Conservation (phyloP, 2,113 vertebrate genomes). For the Atherinomorus stipes region DNA sequence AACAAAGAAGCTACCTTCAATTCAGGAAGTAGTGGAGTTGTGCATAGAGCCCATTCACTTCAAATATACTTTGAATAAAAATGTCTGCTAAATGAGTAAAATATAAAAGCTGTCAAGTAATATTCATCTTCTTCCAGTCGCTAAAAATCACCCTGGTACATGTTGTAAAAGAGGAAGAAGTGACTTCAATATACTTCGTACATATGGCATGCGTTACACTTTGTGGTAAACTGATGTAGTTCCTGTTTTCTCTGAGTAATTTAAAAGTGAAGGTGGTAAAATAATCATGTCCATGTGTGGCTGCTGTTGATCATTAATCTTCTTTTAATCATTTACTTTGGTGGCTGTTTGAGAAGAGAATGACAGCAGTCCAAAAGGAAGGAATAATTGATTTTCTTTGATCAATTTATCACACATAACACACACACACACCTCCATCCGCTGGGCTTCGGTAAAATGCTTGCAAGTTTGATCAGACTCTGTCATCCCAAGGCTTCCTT, state of each 20-base stretch:
- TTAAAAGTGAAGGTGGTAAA: background rate
- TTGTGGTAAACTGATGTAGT: too few relatives aligned
- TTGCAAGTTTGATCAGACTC: constrained; percentile 56
- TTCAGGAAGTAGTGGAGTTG: too few relatives aligned
- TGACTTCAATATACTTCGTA: too few relatives aligned
- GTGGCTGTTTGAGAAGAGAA: background rate
- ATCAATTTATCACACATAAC: constrained; percentile 3
- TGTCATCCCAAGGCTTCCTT: constrained; percentile 29
- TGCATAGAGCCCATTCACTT: too few relatives aligned
- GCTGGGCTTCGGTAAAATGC: constrained; percentile 5
- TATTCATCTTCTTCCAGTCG: too few relatives aligned
- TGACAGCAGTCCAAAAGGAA: background rate
- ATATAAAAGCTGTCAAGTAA: too few relatives aligned
- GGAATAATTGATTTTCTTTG: constrained; percentile 6
- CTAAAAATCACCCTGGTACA: too few relatives aligned
- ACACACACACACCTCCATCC: background rate
- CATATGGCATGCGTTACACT: too few relatives aligned
- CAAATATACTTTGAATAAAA: background rate
- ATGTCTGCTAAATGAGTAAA: background rate
- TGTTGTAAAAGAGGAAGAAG: too few relatives aligned
- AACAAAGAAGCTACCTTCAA: too few relatives aligned
- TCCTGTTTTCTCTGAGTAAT: background rate
- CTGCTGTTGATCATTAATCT: background rate
- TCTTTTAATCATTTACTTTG: background rate
- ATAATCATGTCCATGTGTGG: background rate